A percentile compares a stretch with the other conserved stretches of the same genome.
Evolutionary conservation across 53 echinoderm and acorn worm species (phyloP).

Genomic region (Paelopatides confundens): DNA sequence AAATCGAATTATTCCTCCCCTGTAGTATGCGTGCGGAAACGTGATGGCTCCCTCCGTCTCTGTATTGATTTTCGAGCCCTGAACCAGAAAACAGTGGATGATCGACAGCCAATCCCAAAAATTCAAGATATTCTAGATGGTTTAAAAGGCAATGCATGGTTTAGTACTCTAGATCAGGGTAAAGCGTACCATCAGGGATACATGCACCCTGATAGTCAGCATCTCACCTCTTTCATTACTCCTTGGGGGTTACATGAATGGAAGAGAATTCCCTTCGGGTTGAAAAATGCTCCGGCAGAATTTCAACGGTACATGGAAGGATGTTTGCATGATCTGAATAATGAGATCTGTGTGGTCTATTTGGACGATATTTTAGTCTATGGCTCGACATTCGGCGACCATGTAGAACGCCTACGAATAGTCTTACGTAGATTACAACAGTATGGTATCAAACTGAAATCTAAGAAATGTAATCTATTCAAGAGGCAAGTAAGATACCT

Average conservation of each 20-base stretch:
- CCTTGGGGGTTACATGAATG: conserved; percentile 85
- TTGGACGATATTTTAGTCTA: conserved; percentile 78
- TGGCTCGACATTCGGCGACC: conserved; percentile 59
- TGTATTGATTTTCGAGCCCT: conserved; percentile 73
- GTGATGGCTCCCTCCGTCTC: conserved; percentile 73
- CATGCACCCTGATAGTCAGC: conserved; percentile 66
- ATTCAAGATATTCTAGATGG: no score
- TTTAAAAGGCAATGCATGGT: no score
- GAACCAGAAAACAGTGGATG: conserved; percentile 73
- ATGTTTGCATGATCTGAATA: conserved; percentile 63
- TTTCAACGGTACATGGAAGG: conserved; percentile 76
- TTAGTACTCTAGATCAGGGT: no score
- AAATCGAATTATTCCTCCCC: conserved; percentile 75
- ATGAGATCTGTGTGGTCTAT: conserved; percentile 65
- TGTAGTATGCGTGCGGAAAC: conserved; percentile 81
- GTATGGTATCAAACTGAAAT: conserved; percentile 61
- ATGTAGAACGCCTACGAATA: conserved; percentile 37
- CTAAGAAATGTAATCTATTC: conserved; percentile 64
- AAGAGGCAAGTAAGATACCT: conserved; percentile 63
- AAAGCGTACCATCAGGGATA: conserved; percentile 86
- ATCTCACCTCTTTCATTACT: conserved; percentile 70
- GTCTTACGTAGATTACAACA: conserved; percentile 45
- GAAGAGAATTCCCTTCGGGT: conserved; percentile 65
- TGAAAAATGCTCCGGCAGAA: conserved; percentile 78
- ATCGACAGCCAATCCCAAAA: conserved; percentile 78